Conservation (phyloP, 2,888 invertebrate genomes). For the Drosophila robusta region DNA sequence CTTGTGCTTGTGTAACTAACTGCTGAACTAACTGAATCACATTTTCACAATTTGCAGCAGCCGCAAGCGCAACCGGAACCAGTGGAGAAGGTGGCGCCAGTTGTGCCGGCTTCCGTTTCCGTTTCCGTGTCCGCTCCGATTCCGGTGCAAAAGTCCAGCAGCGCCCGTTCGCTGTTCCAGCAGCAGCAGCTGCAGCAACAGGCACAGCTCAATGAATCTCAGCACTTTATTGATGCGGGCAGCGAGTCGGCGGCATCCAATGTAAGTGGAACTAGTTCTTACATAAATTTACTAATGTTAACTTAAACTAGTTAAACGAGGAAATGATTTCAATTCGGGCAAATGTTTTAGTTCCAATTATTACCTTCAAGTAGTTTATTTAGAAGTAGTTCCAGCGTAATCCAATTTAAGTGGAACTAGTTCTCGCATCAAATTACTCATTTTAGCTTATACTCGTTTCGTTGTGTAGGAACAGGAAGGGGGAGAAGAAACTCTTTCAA, state of each 20-base stretch:
- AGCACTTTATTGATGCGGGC: slow-evolving; percentile 85
- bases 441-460: too few relatives aligned
- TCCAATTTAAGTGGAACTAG: neutral
- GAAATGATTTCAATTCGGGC: too few relatives aligned
- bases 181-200: slow-evolving; percentile 76
- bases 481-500: too few relatives aligned
- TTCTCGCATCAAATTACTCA: neutral
- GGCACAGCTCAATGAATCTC: slow-evolving; percentile 83
- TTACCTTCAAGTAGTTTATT: neutral
- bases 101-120: slow-evolving; percentile 42
- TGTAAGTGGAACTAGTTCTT: slow-evolving; percentile 69
- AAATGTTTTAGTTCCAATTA: neutral
- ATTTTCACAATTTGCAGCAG: slow-evolving; percentile 15
- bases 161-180: slow-evolving; percentile 81
- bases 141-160: slow-evolving; percentile 77
- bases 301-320: neutral
- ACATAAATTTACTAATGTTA: neutral
- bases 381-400: neutral
- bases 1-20: too few relatives aligned
- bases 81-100: slow-evolving; percentile 30
- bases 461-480: too few relatives aligned
- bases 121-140: slow-evolving; percentile 40
- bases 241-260: slow-evolving; percentile 85
- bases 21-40: too few relatives aligned
- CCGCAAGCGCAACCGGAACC: slow-evolving; percentile 14